phyloP scores from a whole-genome alignment of 2,888 invertebrate genomes.

The Latrodectus hesperus region DNA sequence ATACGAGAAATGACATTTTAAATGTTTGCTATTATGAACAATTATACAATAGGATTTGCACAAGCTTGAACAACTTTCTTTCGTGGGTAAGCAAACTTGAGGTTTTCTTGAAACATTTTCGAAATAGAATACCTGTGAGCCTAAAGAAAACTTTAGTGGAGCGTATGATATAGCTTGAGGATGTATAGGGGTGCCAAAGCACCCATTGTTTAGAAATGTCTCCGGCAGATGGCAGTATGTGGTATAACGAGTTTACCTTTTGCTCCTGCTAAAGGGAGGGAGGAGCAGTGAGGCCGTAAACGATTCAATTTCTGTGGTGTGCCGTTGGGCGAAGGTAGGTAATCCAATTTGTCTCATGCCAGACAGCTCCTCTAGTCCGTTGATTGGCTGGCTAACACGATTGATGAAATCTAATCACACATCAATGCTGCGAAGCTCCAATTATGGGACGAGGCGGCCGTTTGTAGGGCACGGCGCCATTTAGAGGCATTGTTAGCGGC shows the following conservation, averaged over 20 bases:
- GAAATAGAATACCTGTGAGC: too few relatives aligned
- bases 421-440: conserved; percentile 66
- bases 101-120: too few relatives aligned
- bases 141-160: not conserved
- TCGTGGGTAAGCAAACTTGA: too few relatives aligned
- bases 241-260: conserved; percentile 64
- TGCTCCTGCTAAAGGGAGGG: conserved; percentile 41
- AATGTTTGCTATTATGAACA: too few relatives aligned
- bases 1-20: too few relatives aligned
- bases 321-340: conserved; percentile 59
- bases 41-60: too few relatives aligned
- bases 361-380: conserved; percentile 61
- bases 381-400: conserved; percentile 69
- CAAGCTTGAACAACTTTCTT: too few relatives aligned
- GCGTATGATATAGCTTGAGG: not conserved
- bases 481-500: conserved; percentile 65
- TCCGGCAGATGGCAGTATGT: conserved; percentile 54
- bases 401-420: conserved; percentile 69
- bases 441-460: conserved; percentile 46
- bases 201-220: conserved; percentile 30
- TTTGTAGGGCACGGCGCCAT: conserved; percentile 41
- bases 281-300: conserved; percentile 57
- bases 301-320: conserved; percentile 67
- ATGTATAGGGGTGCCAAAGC: not conserved
- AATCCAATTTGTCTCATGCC: conserved; percentile 63